Conservation (phyloP, 1,140 invertebrate genomes). For the Drosophila murphyi region DNA sequence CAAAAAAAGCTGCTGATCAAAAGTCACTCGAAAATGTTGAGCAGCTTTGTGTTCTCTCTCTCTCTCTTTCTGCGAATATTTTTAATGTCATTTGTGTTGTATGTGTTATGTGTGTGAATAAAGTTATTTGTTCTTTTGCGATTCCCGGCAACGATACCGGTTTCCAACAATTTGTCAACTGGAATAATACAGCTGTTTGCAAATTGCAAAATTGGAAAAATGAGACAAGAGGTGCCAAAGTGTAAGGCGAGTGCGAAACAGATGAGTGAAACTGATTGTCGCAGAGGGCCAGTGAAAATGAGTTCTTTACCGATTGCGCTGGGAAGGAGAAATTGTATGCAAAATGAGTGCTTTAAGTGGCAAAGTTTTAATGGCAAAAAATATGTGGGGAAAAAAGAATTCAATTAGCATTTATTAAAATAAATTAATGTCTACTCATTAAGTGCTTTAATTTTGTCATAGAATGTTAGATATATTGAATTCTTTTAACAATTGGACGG, state of each 20-base stretch:
- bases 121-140: background rate
- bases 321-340: no score
- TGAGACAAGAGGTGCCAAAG: background rate
- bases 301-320: background rate
- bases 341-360: no score
- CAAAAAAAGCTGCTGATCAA: slow-evolving; percentile 11
- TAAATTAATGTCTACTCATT: no score
- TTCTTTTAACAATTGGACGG: no score
- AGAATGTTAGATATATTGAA: no score
- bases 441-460: no score
- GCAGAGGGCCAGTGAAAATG: background rate
- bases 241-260: background rate
- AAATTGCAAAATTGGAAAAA: background rate
- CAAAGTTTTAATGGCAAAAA: no score
- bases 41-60: background rate
- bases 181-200: slow-evolving; percentile 6
- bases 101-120: background rate
- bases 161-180: slow-evolving; percentile 17
- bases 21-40: slow-evolving; percentile 1
- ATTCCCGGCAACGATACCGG: background rate
- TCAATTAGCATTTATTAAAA: no score
- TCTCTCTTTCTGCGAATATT: no score
- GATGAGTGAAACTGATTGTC: background rate
- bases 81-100: no score
- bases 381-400: no score